phyloP scores from a whole-genome alignment of 2,888 invertebrate genomes.

The Vandiemenella viatica region DNA sequence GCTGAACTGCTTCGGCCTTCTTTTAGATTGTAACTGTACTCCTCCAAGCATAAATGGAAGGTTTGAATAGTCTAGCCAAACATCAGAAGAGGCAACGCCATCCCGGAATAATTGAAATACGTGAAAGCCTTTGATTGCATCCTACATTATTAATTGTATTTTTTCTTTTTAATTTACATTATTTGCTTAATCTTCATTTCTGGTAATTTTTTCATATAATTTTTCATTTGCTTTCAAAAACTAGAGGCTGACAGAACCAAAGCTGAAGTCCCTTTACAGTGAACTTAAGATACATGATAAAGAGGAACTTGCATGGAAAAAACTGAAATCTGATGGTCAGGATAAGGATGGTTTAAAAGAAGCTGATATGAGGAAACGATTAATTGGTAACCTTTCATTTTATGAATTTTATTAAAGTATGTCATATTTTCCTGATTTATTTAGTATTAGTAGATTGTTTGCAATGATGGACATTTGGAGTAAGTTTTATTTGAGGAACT shows the following conservation, averaged over 20 bases:
- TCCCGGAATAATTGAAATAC: too few species aligned
- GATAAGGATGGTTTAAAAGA: constrained; percentile 79
- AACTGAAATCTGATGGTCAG: constrained; percentile 61
- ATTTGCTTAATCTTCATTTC: not conserved
- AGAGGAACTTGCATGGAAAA: constrained; percentile 74
- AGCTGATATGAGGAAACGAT: constrained; percentile 60
- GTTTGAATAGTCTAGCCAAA: too few species aligned
- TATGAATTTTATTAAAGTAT: not conserved
- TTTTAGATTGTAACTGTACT: too few species aligned
- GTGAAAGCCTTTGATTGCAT: too few species aligned
- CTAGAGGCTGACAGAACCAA: constrained; percentile 66
- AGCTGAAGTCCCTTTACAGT: constrained; percentile 71
- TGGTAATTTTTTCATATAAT: constrained; percentile 12
- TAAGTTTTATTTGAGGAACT: not conserved
- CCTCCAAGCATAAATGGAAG: too few species aligned
- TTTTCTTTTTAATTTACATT: too few species aligned
- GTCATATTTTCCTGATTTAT: not conserved
- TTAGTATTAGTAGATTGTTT: too few species aligned
- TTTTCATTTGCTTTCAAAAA: constrained; percentile 16
- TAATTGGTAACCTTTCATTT: constrained; percentile 38
- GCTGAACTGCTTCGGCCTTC: too few species aligned
- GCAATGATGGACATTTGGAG: too few species aligned
- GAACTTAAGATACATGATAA: constrained; percentile 87
- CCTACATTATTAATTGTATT: too few species aligned
- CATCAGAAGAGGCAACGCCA: too few species aligned